phyloP scores from a whole-genome alignment of 2,888 invertebrate genomes.

The Caenorhabditis panamensis region DNA sequence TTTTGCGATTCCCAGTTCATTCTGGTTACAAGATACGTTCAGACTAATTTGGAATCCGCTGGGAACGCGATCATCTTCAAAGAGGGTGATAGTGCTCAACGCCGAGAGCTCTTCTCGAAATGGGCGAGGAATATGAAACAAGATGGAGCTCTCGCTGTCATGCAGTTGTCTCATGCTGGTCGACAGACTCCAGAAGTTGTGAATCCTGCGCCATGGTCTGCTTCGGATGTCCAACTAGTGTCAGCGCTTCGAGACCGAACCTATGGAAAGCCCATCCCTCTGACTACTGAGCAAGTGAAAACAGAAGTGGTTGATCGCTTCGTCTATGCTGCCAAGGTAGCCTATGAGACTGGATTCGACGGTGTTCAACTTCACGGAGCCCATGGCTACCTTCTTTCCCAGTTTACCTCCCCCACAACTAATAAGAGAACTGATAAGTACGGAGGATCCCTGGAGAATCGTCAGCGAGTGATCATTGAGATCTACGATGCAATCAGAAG shows the following conservation, averaged over 20 bases:
- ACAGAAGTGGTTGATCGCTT: slow-evolving; percentile 70
- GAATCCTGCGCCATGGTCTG: slow-evolving; percentile 68
- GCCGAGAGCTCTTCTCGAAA: slow-evolving; percentile 43
- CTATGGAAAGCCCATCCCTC: slow-evolving; percentile 69
- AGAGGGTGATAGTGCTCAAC: slow-evolving; percentile 61
- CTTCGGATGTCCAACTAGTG: slow-evolving; percentile 68
- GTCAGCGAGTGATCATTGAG: slow-evolving; percentile 72
- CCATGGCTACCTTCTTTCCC: slow-evolving; percentile 75
- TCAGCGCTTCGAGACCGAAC: slow-evolving; percentile 27
- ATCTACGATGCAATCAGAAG: slow-evolving; percentile 70
- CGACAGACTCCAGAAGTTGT: slow-evolving; percentile 70
- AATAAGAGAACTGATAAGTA: slow-evolving; percentile 75
- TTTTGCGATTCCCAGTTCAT: too few relatives aligned
- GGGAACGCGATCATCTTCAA: slow-evolving; percentile 71
- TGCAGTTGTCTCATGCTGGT: slow-evolving; percentile 70
- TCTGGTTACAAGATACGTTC: slow-evolving; percentile 7
- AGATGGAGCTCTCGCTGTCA: slow-evolving; percentile 67
- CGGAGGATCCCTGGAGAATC: slow-evolving; percentile 71
- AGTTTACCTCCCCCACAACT: slow-evolving; percentile 75
- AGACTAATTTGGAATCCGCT: slow-evolving; percentile 69
- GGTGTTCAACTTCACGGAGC: slow-evolving; percentile 75
- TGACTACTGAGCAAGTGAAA: slow-evolving; percentile 70
- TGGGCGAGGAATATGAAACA: slow-evolving; percentile 58
- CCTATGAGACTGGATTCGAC: slow-evolving; percentile 69
- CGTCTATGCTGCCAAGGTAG: slow-evolving; percentile 61